Evolutionary conservation across 2,888 invertebrate genomes (phyloP).

Genomic region (Coleophora flavipennella): DNA sequence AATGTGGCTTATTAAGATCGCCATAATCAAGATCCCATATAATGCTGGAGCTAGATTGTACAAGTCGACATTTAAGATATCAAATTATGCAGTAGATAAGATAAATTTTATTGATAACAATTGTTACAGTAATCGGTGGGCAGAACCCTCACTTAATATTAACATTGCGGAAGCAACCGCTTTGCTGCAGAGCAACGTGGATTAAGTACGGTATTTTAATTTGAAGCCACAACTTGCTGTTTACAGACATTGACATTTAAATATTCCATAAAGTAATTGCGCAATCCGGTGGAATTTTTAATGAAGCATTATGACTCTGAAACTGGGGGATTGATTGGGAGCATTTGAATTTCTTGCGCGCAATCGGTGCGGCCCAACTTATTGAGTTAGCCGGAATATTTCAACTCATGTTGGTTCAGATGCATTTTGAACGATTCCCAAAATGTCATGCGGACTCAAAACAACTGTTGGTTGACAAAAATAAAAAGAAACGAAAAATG

Average conservation of each 20-base stretch:
- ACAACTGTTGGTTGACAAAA: too few relatives aligned
- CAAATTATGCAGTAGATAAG: too few relatives aligned
- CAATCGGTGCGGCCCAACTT: slow-evolving; percentile 46
- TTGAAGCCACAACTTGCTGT: slow-evolving; percentile 51
- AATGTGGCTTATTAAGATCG: slow-evolving; percentile 57
- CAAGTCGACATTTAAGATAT: slow-evolving; percentile 59
- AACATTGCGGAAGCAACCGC: slow-evolving; percentile 56
- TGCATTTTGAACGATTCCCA: too few relatives aligned
- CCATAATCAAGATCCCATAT: slow-evolving; percentile 40
- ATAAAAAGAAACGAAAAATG: too few relatives aligned
- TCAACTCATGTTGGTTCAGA: slow-evolving; percentile 20
- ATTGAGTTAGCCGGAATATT: slow-evolving; percentile 62
- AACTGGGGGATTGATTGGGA: slow-evolving; percentile 54
- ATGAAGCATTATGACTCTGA: slow-evolving; percentile 57
- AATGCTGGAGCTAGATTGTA: slow-evolving; percentile 14
- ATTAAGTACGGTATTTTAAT: slow-evolving; percentile 58
- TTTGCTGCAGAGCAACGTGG: slow-evolving; percentile 43
- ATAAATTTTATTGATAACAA: too few relatives aligned
- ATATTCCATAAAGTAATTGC: slow-evolving; percentile 65
- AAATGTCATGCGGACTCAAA: too few relatives aligned
- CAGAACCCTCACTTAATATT: slow-evolving; percentile 51
- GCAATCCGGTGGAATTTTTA: slow-evolving; percentile 61
- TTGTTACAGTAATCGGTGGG: slow-evolving; percentile 57
- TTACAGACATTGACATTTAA: slow-evolving; percentile 58
- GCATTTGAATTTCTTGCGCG: slow-evolving; percentile 60